Percentiles rank a stretch among this genome's conserved stretches.
Evolutionary conservation across 23 tunicate species (phyloP).

Genomic region (Ciona savignyi): DNA sequence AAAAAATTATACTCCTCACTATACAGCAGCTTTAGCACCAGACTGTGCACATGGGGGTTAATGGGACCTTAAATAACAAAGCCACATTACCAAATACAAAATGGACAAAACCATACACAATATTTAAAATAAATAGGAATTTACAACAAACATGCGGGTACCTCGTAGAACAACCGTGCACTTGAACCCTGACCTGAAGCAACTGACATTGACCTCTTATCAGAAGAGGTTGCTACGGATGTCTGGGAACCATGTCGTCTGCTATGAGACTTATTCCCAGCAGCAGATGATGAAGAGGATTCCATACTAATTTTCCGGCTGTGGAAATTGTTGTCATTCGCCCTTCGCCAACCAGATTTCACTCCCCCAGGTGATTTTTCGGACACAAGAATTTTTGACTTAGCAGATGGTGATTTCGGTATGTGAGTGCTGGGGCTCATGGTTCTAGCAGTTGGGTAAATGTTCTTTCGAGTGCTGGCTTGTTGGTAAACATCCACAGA

Average conservation of each 20-base stretch:
- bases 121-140: no score
- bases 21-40: no score
- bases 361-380: neutral
- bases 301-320: slow-evolving; percentile 27
- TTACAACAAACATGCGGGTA: slow-evolving; percentile 2
- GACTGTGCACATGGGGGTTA: no score
- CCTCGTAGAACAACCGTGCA: slow-evolving; percentile 32
- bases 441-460: slow-evolving; percentile 32
- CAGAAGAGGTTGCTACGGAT: slow-evolving; percentile 3
- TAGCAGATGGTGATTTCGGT: slow-evolving; percentile 66
- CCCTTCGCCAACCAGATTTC: slow-evolving; percentile 8
- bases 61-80: no score
- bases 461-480: slow-evolving; percentile 5
- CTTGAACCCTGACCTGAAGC: slow-evolving; percentile 19
- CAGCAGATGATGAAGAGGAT: slow-evolving; percentile 12
- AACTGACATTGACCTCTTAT: neutral
- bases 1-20: no score
- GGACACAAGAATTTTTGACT: slow-evolving; percentile 7
- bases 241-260: slow-evolving; percentile 1
- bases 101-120: no score
- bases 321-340: neutral
- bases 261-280: neutral
- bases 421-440: slow-evolving; percentile 31
- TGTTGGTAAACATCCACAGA: slow-evolving; percentile 12
- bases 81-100: no score